phyloP scores from a whole-genome alignment of 2,113 vertebrate species.

The Datnioides undecimradiatus region DNA sequence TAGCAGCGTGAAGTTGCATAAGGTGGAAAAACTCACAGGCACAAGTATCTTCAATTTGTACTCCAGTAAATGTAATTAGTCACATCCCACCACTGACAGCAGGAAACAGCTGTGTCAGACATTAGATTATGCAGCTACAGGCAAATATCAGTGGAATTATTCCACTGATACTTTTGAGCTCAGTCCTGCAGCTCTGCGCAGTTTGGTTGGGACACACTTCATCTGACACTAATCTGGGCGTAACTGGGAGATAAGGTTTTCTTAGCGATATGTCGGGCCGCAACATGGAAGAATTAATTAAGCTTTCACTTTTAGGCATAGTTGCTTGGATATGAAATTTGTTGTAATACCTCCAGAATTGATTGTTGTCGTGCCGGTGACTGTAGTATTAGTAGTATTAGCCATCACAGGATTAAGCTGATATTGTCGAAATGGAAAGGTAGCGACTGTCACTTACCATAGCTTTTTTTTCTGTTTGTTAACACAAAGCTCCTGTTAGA shows the following conservation, averaged over 20 bases:
- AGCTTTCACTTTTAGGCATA: constrained; percentile 56
- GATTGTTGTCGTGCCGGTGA: constrained; percentile 44
- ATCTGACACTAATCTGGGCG: constrained; percentile 70
- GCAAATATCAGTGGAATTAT: constrained; percentile 50
- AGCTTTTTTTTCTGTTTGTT: constrained; percentile 87
- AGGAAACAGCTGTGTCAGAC: constrained; percentile 45
- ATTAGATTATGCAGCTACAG: constrained; percentile 49
- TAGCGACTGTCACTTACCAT: background rate
- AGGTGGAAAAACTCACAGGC: background rate
- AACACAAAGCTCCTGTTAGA: constrained; percentile 85
- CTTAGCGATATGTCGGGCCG: constrained; percentile 40
- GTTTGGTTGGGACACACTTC: constrained; percentile 60
- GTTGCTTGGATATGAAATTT: constrained; percentile 41
- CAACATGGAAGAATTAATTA: constrained; percentile 54
- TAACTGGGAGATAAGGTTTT: constrained; percentile 69
- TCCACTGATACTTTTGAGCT: constrained; percentile 47
- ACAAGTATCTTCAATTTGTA: background rate
- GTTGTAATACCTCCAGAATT: constrained; percentile 35
- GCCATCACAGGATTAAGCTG: constrained; percentile 10
- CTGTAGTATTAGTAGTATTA: constrained; percentile 18
- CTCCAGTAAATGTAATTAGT: background rate
- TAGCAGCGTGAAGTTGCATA: background rate
- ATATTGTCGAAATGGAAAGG: constrained; percentile 7
- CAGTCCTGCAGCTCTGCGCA: constrained; percentile 51
- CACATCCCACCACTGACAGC: background rate